phyloP scores from a whole-genome alignment of 2,797 vertebrate species.

The Rhynchotus rufescens region DNA sequence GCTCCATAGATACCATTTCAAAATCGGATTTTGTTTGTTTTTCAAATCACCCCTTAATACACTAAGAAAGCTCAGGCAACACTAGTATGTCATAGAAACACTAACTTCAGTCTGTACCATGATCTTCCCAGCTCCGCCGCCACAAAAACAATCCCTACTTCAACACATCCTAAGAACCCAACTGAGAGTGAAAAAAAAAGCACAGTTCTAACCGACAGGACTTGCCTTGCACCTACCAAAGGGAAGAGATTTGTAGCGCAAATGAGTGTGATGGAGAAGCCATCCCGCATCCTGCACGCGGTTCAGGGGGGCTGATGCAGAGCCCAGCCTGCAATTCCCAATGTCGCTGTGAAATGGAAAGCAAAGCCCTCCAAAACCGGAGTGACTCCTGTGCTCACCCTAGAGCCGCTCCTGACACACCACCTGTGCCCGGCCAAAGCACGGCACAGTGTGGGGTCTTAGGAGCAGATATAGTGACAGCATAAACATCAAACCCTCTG shows the following conservation, averaged over 20 bases:
- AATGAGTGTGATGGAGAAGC: fast-evolving
- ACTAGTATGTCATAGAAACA: too few relatives aligned
- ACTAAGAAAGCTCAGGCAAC: background rate
- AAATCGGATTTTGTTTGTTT: background rate
- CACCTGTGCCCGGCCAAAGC: too few relatives aligned
- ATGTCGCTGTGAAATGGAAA: background rate
- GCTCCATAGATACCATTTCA: background rate
- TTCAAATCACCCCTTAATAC: background rate
- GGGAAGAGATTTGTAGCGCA: background rate
- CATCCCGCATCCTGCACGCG: fast-evolving
- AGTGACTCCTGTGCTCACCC: background rate
- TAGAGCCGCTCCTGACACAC: background rate
- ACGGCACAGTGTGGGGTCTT: background rate
- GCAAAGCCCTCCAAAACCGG: background rate
- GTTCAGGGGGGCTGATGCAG: background rate
- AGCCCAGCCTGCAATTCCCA: background rate
- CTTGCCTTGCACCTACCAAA: fast-evolving
- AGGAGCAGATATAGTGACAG: background rate
- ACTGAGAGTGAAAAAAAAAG: background rate
- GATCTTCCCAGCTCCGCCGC: background rate
- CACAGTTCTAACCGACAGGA: background rate
- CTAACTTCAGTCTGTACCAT: background rate
- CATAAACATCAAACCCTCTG: background rate
- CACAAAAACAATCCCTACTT: background rate
- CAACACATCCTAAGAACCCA: background rate